Conservation (phyloP, 2,888 invertebrate species). For the Heliconius aoede region DNA sequence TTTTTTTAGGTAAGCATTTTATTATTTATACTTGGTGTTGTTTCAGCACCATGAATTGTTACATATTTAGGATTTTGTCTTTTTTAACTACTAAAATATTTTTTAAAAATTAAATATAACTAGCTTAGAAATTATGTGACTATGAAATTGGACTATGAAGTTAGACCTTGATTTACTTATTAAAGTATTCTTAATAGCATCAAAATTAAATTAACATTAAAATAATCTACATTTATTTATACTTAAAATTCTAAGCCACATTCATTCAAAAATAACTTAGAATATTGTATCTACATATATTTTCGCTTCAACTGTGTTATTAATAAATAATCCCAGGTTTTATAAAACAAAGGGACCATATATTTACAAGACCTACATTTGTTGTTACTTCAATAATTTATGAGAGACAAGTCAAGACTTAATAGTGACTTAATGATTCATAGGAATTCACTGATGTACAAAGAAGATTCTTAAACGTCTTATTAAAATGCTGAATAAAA, state of each 20-base stretch:
- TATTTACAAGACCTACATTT: slow-evolving; percentile 21
- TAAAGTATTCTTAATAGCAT: no score
- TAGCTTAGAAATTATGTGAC: not conserved
- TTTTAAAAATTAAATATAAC: not conserved
- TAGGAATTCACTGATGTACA: slow-evolving; percentile 23
- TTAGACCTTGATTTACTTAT: no score
- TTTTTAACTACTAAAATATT: not conserved
- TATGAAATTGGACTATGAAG: not conserved
- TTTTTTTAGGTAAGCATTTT: no score
- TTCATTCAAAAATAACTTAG: not conserved
- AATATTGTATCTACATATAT: not conserved
- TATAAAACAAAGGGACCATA: not conserved
- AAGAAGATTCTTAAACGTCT: slow-evolving; percentile 32
- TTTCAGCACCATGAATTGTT: no score
- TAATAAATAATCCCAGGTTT: not conserved
- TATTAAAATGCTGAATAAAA: slow-evolving; percentile 38
- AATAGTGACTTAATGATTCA: slow-evolving; percentile 23
- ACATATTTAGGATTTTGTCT: not conserved
- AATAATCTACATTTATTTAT: not conserved
- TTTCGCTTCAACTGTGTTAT: not conserved
- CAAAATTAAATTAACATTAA: no score
- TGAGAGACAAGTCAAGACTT: slow-evolving; percentile 11
- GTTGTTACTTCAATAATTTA: slow-evolving; percentile 7
- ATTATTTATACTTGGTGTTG: no score
- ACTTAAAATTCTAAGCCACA: not conserved